Evolutionary conservation across 2,797 vertebrate genomes (phyloP), one percentile per base, ranked within the genome.

Genomic region (Sorex maritimensis): DNA sequence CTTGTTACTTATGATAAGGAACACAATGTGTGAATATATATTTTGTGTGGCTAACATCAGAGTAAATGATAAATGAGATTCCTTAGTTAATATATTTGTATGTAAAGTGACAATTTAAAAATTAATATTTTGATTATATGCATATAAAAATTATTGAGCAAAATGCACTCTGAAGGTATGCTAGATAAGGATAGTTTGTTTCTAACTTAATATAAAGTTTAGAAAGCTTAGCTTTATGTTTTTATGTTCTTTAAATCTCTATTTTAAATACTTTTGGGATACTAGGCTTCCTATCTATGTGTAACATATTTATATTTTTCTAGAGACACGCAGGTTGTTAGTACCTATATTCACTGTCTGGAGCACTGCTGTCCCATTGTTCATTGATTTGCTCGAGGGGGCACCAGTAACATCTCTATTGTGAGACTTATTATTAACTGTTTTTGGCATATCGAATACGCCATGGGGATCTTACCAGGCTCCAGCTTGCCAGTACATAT

Each of bases 231-330:
- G 68, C 10, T 68, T 61, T 69, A 61, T 34, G 28, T 41, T 78
- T 69, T 85, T 81, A 34, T 46, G 26, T 81, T 55, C 12, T 83
- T 83, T 17, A 86, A 88, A 73, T 28, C 12, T 69, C 15, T 77
- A n/a, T 81, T 82, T 49, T 49, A 4, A 28, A 19, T 1, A 24
- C 1, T 44, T 61, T 86, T 95, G 8, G 11, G 83, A 17, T 86
- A 17, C 11, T 7, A 63, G 61, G 3, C 11, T 85, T 21, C 80
- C 19, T 86, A 28, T 91, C 38, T 78, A 2, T 68, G 17, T 77
- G 41, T 49, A n/a, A 0, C 15, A 14, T 75, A 78, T 87, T 92
- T 23, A n/a, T 38, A 81, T 93, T 86, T 94, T 38, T 81, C 68
- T 23, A 75, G 38, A 93, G 73, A 86, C 24, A 30, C 26, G 26